A percentile compares a stretch with the other conserved stretches of the same genome.
Evolutionary conservation across 2,113 vertebrate species (phyloP).

Genomic region (Otolemur garnettii): DNA sequence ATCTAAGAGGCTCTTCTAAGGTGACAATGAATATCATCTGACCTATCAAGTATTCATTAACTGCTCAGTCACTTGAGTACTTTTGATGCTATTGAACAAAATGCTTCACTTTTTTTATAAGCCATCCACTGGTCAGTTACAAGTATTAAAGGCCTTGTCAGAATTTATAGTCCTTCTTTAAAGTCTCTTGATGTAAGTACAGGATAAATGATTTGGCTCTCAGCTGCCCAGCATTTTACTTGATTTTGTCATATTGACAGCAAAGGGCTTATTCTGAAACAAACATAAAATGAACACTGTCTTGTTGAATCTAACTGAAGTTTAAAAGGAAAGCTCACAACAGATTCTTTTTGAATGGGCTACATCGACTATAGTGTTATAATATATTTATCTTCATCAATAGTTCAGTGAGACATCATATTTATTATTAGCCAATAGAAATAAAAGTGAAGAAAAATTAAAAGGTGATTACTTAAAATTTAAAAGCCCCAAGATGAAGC

Average conservation of each 20-base stretch:
- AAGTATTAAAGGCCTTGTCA: conserved; percentile 82
- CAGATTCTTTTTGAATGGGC: conserved; percentile 42
- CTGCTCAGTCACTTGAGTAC: neutral
- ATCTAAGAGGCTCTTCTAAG: conserved; percentile 23
- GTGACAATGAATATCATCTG: neutral
- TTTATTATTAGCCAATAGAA: neutral
- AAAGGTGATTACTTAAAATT: neutral
- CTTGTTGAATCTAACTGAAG: conserved; percentile 79
- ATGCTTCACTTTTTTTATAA: neutral
- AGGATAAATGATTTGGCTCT: conserved; percentile 82
- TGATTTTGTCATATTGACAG: conserved; percentile 86
- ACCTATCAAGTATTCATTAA: conserved; percentile 25
- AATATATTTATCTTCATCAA: conserved; percentile 38
- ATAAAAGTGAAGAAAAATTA: conserved; percentile 8
- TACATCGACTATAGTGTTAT: neutral
- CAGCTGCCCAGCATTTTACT: conserved; percentile 75
- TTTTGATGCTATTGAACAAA: conserved; percentile 45
- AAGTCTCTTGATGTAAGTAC: conserved; percentile 68
- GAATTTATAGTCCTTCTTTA: conserved; percentile 73
- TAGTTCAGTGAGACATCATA: conserved; percentile 56
- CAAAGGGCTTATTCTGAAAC: conserved; percentile 73
- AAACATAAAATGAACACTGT: conserved; percentile 81
- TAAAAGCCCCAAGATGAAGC: neutral
- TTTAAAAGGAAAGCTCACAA: conserved; percentile 73
- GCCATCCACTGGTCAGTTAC: conserved; percentile 58